Base-by-base conservation (phyloP, 1,140 invertebrate genomes). In the Scylla paramamosain region DNA sequence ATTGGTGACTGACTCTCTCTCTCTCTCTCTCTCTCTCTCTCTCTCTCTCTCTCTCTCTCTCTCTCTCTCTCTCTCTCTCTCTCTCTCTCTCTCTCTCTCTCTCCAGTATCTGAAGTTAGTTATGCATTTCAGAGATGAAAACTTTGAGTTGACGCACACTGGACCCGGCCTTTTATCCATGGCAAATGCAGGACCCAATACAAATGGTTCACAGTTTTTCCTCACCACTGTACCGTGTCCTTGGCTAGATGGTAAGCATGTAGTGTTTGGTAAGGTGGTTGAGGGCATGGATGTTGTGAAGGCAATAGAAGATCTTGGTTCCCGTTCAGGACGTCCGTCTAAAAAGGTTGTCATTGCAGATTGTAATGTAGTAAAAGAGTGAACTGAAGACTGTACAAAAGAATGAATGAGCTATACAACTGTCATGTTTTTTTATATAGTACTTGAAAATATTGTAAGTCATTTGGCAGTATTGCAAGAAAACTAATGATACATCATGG, bases 171-270 rank as follows among this genome's bases (percentile, higher is more conserved):
- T 98, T 91, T 97, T 99, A 96, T 99, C 99, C 1, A 99, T 99
- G 99, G 99, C 99, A 52, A 99, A 99, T 97, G 98, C 99, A 96
- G 99, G 99, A 39, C 98, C 99, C 88, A 98, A 99, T 97, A 99
- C 99, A 96, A 99, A 99, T 97, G 99, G 99, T 91, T 99, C 99
- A 93, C 99, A 99, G 97, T 99, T 99, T 97, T 99, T 99, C 97
- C 98, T 99, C 96, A 99, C 99, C 96, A 99, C 99, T 95, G 98
- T 98, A 39, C 99, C 99, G 97, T 99, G 99, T 28, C 97, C 98
- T 14, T 99, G 99, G 99, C 97, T 99, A 96, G 99, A 99, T 97
- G 97, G 97, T 96, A 98, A 98, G 97, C 99, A 99, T 96, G 99
- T 99, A 48, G 99, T 99, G 14, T 99, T 99, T 97, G 99, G 99